Base-by-base conservation (phyloP, 2,113 vertebrate species). In the Rousettus leschenaultii region DNA sequence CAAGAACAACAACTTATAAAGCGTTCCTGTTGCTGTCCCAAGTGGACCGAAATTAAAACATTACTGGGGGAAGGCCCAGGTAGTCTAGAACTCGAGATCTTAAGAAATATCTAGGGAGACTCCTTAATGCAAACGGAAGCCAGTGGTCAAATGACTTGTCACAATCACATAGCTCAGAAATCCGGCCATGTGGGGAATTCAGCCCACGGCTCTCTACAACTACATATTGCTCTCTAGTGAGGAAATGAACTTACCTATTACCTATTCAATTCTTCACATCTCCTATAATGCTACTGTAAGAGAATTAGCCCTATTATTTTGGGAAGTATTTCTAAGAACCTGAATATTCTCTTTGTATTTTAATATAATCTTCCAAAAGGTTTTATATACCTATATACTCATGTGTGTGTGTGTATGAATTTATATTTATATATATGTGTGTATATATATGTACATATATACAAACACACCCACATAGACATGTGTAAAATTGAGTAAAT, bases 301-400 rank as follows among this genome's bases (percentile, higher is more conserved):
- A 85, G 9, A 90, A 65, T 35, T 51, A 10, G 6, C 3, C 48
- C 70, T 82, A 40, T 65, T 33, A 53, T 40, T 35, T 78, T 57
- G 63, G 55, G 14, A 43, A 6, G 0, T 75, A 78, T 40, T 85
- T 63, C 83, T 65, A 93, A 40, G 14, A 77, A 12, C 2, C 3
- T 38, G 59, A 70, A 89, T 75, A 3, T 40, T 59, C 12, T 89
- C 21, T 68, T 85, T 33, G 80, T 22, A 65, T 59, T 95, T 90
- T 85, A 77, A 74, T 79, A 0, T 15, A 80, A 18, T 77, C n/a
- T 90, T 93, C 13, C 26, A 65, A 85, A 92, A 59, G 14, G 0
- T 28, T 30, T 33, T 71, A 63, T 14, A 82, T 84, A 35, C n/a
- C 7, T 59, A 28, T n/a, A 14, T 57, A 38, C 22, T 40, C 12